Conservation (phyloP, 2,888 invertebrate species). For the Prosapia bicincta region DNA sequence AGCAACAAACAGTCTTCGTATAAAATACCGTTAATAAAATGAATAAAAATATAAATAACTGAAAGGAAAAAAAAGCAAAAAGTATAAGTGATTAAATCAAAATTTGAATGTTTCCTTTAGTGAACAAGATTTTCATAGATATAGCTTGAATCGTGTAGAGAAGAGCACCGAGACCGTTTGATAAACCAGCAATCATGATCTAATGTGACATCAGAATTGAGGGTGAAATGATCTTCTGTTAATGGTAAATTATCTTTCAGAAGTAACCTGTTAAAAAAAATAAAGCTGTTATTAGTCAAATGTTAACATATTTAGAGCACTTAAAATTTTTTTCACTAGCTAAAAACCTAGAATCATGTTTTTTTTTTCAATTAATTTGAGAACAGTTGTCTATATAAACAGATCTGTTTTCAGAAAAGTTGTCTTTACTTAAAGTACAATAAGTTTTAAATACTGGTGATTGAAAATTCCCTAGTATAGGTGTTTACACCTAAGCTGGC, state of each 20-base stretch:
- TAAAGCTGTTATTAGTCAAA: neutral
- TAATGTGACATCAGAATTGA: neutral
- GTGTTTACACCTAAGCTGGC: no score
- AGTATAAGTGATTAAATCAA: conserved; percentile 1
- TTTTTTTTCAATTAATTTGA: no score
- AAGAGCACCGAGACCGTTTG: neutral
- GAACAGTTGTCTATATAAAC: no score
- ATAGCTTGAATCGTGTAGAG: conserved; percentile 4
- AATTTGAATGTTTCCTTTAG: conserved; percentile 8
- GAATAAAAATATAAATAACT: neutral
- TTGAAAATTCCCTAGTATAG: no score
- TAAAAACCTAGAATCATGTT: no score
- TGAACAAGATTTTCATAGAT: conserved; percentile 11
- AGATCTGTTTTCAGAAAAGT: no score
- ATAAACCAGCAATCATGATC: neutral
- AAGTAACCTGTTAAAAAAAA: conserved; percentile 48
- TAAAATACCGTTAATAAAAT: neutral
- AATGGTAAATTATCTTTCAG: conserved; percentile 59
- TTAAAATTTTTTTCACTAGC: no score
- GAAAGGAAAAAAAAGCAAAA: neutral
- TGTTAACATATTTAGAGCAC: no score
- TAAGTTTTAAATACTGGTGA: no score
- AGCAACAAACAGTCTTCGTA: neutral
- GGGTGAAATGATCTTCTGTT: conserved; percentile 53
- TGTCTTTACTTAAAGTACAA: no score